phyloP scores from a whole-genome alignment of 1,140 invertebrate genomes.

The Apis cerana region DNA sequence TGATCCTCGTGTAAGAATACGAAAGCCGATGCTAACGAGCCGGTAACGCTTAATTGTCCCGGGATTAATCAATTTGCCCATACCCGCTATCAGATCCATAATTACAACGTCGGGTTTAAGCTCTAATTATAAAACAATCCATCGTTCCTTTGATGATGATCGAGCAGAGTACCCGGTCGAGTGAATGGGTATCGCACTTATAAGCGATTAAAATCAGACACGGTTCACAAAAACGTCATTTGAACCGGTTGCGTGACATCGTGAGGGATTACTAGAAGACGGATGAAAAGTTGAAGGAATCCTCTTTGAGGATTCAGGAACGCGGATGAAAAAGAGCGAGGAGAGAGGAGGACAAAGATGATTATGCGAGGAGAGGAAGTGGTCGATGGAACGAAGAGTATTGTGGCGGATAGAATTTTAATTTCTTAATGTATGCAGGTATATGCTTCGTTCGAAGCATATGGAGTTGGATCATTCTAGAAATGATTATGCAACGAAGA shows the following conservation, averaged over 20 bases:
- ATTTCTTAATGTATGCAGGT: neutral
- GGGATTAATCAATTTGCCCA: slow-evolving; percentile 59
- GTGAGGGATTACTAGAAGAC: neutral
- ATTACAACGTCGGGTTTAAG: slow-evolving; percentile 51
- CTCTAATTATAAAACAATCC: slow-evolving; percentile 57
- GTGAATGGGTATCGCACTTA: slow-evolving; percentile 9
- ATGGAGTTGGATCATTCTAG: neutral
- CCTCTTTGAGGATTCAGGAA: slow-evolving; percentile 17
- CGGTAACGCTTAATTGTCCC: slow-evolving; percentile 44
- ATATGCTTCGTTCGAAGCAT: neutral
- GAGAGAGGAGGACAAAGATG: neutral
- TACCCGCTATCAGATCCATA: slow-evolving; percentile 38
- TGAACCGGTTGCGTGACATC: slow-evolving; percentile 1
- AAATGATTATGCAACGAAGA: neutral
- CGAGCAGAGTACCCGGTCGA: neutral
- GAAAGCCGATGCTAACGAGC: slow-evolving; percentile 34
- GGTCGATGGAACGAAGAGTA: neutral
- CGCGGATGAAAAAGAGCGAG: too few relatives aligned
- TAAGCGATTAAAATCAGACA: slow-evolving; percentile 17
- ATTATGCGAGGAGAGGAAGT: neutral
- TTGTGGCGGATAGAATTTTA: too few relatives aligned
- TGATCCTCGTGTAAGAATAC: neutral
- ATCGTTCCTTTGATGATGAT: slow-evolving; percentile 35
- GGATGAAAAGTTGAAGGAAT: neutral
- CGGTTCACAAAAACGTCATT: slow-evolving; percentile 1